phyloP scores from a whole-genome alignment of 1,140 invertebrate genomes.

The Lutraria rhynchaena region DNA sequence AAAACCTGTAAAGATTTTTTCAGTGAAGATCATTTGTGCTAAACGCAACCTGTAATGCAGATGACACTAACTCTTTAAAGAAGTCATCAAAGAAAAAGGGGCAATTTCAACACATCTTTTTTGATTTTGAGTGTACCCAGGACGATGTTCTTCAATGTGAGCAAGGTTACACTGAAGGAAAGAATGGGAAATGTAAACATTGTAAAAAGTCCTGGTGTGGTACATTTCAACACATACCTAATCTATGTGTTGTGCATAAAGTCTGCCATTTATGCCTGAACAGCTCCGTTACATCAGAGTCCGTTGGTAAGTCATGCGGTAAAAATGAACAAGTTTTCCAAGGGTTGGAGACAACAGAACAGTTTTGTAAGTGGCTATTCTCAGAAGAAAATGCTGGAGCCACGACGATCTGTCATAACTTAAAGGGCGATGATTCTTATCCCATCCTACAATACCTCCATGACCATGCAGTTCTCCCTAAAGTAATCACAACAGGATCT shows the following conservation, averaged over 20 bases:
- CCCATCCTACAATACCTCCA: slow-evolving; percentile 27
- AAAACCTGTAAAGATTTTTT: slow-evolving; percentile 29
- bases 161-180: background rate
- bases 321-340: too few relatives aligned
- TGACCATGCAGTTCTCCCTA: slow-evolving; percentile 5
- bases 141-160: background rate
- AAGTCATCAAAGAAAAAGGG: background rate
- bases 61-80: background rate
- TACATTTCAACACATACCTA: slow-evolving; percentile 7
- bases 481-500: too few relatives aligned
- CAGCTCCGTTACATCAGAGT: background rate
- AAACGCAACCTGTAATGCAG: slow-evolving; percentile 2
- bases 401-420: slow-evolving; percentile 16
- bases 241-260: slow-evolving; percentile 12
- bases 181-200: background rate
- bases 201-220: too few relatives aligned
- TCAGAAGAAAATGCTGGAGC: background rate
- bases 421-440: slow-evolving; percentile 32
- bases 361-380: slow-evolving; percentile 26
- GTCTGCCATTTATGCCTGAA: background rate
- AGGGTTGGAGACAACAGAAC: background rate
- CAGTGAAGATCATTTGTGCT: slow-evolving; percentile 9
- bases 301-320: background rate
- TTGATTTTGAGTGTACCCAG: too few relatives aligned
- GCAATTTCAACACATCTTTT: background rate